Conservation (phyloP, 2,888 invertebrate genomes). For the Hydropsyche betteni region DNA sequence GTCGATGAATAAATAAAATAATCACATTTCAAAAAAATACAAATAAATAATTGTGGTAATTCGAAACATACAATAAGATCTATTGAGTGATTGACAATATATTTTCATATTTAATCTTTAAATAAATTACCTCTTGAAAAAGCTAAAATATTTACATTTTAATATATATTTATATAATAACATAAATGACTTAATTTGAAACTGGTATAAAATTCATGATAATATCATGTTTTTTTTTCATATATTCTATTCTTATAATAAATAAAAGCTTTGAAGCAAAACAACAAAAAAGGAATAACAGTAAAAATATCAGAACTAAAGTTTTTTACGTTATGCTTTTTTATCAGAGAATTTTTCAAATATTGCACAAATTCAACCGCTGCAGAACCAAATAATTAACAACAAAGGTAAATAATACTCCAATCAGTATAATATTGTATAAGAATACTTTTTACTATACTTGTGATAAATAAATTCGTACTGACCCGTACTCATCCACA, state of each 20-base stretch:
- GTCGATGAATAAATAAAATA: conserved; percentile 17
- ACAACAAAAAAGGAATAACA: conserved; percentile 27
- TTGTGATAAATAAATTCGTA: too few species aligned
- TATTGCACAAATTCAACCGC: too few species aligned
- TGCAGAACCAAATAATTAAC: too few species aligned
- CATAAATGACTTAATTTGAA: conserved; percentile 26
- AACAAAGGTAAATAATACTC: too few species aligned
- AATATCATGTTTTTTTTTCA: conserved; percentile 10
- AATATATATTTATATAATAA: conserved; percentile 4
- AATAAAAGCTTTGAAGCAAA: conserved; percentile 29
- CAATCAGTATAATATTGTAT: too few species aligned
- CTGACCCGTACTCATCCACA: too few species aligned
- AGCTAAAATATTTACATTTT: conserved; percentile 15
- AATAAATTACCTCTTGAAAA: conserved; percentile 21
- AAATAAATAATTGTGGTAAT: conserved; percentile 23
- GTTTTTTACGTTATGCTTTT: background rate
- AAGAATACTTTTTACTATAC: too few species aligned
- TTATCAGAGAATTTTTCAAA: too few species aligned
- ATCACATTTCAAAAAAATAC: conserved; percentile 29
- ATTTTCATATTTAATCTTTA: background rate
- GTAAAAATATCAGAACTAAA: conserved; percentile 22
- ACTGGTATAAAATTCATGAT: conserved; percentile 26
- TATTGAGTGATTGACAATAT: conserved; percentile 19
- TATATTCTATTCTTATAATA: conserved; percentile 10
- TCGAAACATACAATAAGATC: conserved; percentile 17